Evolutionary conservation across 2,113 vertebrate genomes (phyloP), one percentile per base, ranked within the genome.

Genomic region (Catharus fuscescens): DNA sequence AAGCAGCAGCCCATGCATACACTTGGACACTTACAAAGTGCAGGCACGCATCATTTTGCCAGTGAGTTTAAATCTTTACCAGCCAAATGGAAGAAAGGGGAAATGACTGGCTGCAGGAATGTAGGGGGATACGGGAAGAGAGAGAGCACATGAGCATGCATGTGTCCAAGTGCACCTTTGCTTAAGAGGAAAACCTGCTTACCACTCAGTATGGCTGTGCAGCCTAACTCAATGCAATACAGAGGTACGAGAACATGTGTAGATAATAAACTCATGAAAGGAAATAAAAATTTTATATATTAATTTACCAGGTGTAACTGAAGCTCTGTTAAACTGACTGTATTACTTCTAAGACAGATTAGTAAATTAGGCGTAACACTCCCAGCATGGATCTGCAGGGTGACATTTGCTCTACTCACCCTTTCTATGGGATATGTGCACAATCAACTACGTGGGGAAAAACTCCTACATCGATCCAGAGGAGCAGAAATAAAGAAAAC

Each of bases 121-220:
- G 14, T 15, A 45, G 10, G 3, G 7, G 10, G 3, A 14, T 7
- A 82, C 19, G 24, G 40, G 24, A 61, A 60, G 45, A 61, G 24
- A 25, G 13, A 18, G 5, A 60, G 10, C 36, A 47, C 19, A 45
- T 7, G 10, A 44, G 9, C 2, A 6, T 10, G 8, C 4, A 31
- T 6, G 10, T 11, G 16, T 17, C 10, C 1, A 1, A 50, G 16
- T 2, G 10, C 2, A 56, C 28, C 25, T n/a, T 8, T 34, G 38
- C 18, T 23, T 21, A 34, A 14, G 31, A 80, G 19, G 12, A 71
- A 71, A 77, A 70, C 10, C 5, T n/a, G 29, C 14, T 4, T 26
- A 32, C n/a, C 54, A 40, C 12, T 53, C 0, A 0, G 5, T 44
- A 59, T 20, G 32, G 24, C 32, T 60, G 12, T 12, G 44, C 48